These are phyloP conservation scores for Parnassius apollo DNA, from an alignment of 2,888 invertebrate genomes.

Conservation along the genomic window DNA sequence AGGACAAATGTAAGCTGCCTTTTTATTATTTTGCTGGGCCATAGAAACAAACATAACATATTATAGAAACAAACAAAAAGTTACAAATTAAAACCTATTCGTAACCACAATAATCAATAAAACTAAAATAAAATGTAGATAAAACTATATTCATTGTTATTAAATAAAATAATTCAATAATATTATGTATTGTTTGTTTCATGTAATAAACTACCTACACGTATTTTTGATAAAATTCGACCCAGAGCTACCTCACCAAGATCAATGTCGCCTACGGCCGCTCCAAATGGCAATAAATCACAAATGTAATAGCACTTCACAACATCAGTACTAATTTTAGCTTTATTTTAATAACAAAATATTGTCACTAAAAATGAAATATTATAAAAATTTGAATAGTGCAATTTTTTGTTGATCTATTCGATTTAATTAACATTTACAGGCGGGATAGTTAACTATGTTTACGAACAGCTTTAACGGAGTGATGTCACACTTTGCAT, in stretches of 20 bases:
- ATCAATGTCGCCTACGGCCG: constrained; percentile 62
- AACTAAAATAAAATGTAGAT: background rate
- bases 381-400: no score
- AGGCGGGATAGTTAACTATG: constrained; percentile 35
- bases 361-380: no score
- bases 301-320: constrained; percentile 21
- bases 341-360: no score
- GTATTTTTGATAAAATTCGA: background rate
- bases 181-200: background rate
- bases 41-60: no score
- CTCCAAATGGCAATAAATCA: constrained; percentile 36
- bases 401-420: background rate
- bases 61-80: no score
- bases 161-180: background rate
- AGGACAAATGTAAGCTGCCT: no score
- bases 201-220: no score
- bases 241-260: constrained; percentile 26
- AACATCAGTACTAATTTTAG: background rate
- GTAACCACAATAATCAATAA: no score
- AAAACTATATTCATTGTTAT: no score
- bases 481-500: constrained; percentile 70
- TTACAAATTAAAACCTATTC: no score
- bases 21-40: no score
- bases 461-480: constrained; percentile 35
- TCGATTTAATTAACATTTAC: constrained; percentile 34